Conservation (phyloP, 2,888 invertebrate species). For the Megastigmus dorsalis region DNA sequence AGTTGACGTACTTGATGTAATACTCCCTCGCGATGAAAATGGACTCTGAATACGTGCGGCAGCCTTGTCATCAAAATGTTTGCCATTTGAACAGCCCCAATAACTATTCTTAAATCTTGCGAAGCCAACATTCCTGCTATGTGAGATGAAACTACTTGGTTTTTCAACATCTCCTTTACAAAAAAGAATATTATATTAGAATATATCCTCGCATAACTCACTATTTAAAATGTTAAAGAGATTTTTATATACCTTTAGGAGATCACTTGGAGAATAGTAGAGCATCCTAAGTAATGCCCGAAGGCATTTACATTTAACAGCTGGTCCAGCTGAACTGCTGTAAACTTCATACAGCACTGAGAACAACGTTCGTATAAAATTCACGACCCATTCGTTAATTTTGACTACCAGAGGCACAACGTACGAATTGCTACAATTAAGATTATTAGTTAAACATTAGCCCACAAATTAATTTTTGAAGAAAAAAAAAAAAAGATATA, state of each 20-base stretch:
- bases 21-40: constrained; percentile 98
- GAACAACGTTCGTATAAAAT: constrained; percentile 87
- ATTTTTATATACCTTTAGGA: constrained; percentile 79
- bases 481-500: no score
- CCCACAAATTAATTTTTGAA: background rate
- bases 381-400: constrained; percentile 73
- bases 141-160: constrained; percentile 93
- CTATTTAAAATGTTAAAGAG: background rate
- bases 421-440: constrained; percentile 66
- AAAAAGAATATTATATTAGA: constrained; percentile 13
- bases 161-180: constrained; percentile 77
- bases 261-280: constrained; percentile 91
- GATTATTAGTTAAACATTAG: background rate
- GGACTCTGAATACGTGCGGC: constrained; percentile 94
- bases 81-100: constrained; percentile 97
- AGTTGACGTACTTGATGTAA: constrained; percentile 89
- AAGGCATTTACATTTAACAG: constrained; percentile 97
- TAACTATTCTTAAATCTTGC: constrained; percentile 95
- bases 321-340: constrained; percentile 97
- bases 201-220: background rate
- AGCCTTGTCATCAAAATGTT: constrained; percentile 97
- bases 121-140: constrained; percentile 99
- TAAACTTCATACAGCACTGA: constrained; percentile 98
- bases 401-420: constrained; percentile 72
- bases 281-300: constrained; percentile 97